Percentiles rank a stretch among this genome's conserved stretches.
Conservation (phyloP, 2,888 invertebrate species). For the Dromius quadrimaculatus region DNA sequence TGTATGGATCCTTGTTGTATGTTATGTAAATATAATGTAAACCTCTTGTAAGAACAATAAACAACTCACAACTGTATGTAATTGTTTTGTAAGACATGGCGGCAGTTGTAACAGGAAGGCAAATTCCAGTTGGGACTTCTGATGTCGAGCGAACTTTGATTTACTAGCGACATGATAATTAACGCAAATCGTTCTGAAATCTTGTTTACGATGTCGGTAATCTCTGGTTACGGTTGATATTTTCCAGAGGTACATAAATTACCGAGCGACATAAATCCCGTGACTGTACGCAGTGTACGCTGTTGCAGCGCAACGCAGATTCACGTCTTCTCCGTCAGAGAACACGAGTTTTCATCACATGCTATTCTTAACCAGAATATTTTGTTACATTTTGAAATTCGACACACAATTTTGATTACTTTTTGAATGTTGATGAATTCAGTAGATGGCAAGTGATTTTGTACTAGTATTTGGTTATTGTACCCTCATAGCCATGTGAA, state of each 20-base stretch:
- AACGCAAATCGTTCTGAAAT: conserved; percentile 46
- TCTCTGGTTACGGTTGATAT: conserved; percentile 49
- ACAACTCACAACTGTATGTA: conserved; percentile 1
- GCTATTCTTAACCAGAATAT: background rate
- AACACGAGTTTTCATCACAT: conserved; percentile 1
- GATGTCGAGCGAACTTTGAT: conserved; percentile 25
- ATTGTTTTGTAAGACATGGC: conserved; percentile 13
- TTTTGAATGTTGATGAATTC: background rate
- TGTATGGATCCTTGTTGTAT: too few species aligned
- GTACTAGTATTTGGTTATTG: too few species aligned
- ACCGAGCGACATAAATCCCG: conserved; percentile 43
- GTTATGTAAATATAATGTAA: too few species aligned
- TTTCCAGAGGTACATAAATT: conserved; percentile 48
- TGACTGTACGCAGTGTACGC: conserved; percentile 23
- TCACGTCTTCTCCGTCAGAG: conserved; percentile 1
- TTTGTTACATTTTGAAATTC: too few species aligned
- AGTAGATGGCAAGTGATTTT: too few species aligned
- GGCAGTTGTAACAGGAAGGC: conserved; percentile 4
- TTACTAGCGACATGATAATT: conserved; percentile 36
- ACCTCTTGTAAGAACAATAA: background rate
- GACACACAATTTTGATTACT: background rate
- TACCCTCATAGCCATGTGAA: too few species aligned
- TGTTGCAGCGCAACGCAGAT: conserved; percentile 1
- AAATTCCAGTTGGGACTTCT: background rate
- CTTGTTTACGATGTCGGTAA: conserved; percentile 51